These are phyloP conservation scores for Hipposideros larvatus DNA, from an alignment of 2,797 vertebrate species.

Conservation along the genomic window DNA sequence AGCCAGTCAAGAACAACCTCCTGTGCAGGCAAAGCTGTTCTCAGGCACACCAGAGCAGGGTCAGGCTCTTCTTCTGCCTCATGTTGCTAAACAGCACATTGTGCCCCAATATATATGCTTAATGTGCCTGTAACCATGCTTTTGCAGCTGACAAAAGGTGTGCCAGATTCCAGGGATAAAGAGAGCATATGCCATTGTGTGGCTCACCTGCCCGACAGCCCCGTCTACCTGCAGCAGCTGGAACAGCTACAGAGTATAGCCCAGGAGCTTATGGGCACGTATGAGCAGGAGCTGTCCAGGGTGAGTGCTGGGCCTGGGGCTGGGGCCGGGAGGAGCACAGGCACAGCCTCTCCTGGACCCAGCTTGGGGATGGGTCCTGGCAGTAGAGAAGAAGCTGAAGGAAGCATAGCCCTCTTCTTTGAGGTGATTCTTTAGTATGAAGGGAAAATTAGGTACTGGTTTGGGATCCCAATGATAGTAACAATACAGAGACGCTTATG, in stretches of 20 bases:
- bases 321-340: neutral
- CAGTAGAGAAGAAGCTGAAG: neutral
- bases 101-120: neutral
- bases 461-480: neutral
- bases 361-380: neutral
- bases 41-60: neutral
- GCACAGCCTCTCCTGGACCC: neutral
- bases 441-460: neutral
- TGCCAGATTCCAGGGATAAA: slow-evolving; percentile 82
- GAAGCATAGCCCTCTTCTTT: neutral
- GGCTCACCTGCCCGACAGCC: slow-evolving; percentile 85
- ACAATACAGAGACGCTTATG: neutral
- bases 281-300: slow-evolving; percentile 8
- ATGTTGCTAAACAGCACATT: neutral
- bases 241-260: slow-evolving; percentile 2
- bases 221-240: slow-evolving; percentile 79
- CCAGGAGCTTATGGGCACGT: slow-evolving; percentile 44
- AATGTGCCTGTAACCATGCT: neutral
- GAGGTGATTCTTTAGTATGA: neutral
- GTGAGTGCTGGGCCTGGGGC: slow-evolving; percentile 1
- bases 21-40: neutral
- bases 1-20: neutral
- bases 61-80: neutral
- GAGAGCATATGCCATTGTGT: slow-evolving; percentile 87
- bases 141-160: slow-evolving; percentile 77